phyloP scores from a whole-genome alignment of 2,797 vertebrate genomes.

The Mormyrus hasselquistii region DNA sequence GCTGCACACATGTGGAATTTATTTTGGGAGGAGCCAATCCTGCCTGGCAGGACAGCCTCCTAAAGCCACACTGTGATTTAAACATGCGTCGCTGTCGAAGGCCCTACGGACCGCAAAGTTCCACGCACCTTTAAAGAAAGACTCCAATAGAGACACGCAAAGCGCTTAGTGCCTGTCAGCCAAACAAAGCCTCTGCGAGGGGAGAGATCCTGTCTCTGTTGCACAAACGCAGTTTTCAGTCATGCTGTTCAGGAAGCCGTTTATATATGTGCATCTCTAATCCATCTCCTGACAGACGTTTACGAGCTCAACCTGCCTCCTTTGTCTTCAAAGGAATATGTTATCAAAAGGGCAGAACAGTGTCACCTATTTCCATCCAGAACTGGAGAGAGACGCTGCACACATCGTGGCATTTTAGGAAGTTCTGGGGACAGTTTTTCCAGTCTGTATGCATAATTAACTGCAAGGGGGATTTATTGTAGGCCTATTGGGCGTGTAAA shows the following conservation, averaged over 20 bases:
- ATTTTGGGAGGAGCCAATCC: background rate
- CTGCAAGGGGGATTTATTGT: background rate
- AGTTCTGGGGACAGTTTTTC: background rate
- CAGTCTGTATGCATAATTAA: background rate
- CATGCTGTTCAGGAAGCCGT: background rate
- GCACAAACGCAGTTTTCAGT: background rate
- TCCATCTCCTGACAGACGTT: background rate
- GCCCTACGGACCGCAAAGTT: background rate
- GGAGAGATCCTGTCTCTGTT: background rate
- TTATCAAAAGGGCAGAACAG: background rate
- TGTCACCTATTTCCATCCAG: background rate
- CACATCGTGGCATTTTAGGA: background rate
- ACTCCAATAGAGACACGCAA: background rate
- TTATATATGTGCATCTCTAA: slow-evolving; percentile 14
- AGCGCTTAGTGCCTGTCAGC: background rate
- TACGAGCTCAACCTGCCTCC: background rate
- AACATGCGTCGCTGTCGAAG: background rate
- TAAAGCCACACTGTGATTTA: background rate
- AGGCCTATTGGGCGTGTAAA: background rate
- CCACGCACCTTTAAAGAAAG: background rate
- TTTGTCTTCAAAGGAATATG: slow-evolving; percentile 11
- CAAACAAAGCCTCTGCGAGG: background rate
- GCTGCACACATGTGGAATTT: background rate
- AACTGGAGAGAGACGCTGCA: background rate
- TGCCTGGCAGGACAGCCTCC: background rate